Conservation (phyloP, 2,797 vertebrate genomes). For the Xiphorhynchus erythropygius region DNA sequence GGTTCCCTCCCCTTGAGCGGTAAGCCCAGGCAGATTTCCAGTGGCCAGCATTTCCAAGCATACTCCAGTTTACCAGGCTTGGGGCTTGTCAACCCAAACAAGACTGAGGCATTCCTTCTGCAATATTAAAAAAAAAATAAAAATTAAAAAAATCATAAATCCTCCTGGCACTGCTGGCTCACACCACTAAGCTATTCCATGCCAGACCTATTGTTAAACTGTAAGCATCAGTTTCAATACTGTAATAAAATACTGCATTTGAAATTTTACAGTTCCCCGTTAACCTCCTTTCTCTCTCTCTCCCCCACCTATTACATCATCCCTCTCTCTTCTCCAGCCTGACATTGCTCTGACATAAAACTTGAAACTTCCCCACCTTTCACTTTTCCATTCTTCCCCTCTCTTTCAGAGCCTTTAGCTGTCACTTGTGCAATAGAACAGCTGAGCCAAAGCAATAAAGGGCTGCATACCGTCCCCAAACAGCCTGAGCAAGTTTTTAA, state of each 20-base stretch:
- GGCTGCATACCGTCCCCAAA: neutral
- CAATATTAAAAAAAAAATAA: constrained; percentile 48
- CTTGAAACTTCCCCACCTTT: constrained; percentile 59
- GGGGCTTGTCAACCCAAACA: constrained; percentile 49
- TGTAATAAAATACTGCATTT: constrained; percentile 70
- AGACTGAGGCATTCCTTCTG: constrained; percentile 40
- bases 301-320: constrained; percentile 67
- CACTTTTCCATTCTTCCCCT: constrained; percentile 44
- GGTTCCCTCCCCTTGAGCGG: neutral
- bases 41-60: neutral
- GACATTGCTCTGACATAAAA: constrained; percentile 61
- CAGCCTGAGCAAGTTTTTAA: constrained; percentile 32
- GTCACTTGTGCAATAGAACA: constrained; percentile 53
- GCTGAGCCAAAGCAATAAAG: constrained; percentile 59
- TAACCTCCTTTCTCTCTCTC: constrained; percentile 60
- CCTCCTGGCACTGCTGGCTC: constrained; percentile 55
- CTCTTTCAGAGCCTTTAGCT: constrained; percentile 50
- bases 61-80: constrained; percentile 2
- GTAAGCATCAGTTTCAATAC: constrained; percentile 65
- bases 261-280: constrained; percentile 66
- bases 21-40: constrained; percentile 14
- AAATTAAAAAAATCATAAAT: constrained; percentile 27
- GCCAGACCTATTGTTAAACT: constrained; percentile 67
- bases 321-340: constrained; percentile 17
- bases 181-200: constrained; percentile 33